Conservation (phyloP, 2,888 invertebrate genomes). For the Scaptomyza reducta region DNA sequence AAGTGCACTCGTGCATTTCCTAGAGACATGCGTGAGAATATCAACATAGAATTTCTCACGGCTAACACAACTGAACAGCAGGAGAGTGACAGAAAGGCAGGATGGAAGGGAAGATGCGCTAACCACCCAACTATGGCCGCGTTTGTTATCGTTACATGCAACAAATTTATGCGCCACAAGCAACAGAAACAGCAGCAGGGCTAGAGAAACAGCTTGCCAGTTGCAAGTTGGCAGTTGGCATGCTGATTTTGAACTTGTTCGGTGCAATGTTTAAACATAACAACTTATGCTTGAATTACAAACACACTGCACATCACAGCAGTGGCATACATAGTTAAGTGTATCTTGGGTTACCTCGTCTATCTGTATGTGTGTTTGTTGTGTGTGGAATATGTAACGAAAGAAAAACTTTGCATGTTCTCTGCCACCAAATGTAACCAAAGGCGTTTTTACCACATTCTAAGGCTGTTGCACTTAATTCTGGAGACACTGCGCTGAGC, state of each 20-base stretch:
- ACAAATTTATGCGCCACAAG: constrained; percentile 71
- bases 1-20: constrained; percentile 82
- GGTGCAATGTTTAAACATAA: constrained; percentile 37
- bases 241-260: constrained; percentile 65
- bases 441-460: constrained; percentile 47
- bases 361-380: constrained; percentile 14
- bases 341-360: constrained; percentile 27
- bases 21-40: constrained; percentile 83
- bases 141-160: constrained; percentile 49
- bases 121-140: constrained; percentile 32
- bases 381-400: constrained; percentile 50
- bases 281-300: constrained; percentile 60
- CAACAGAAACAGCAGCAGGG: constrained; percentile 16
- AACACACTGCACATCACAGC: constrained; percentile 28
- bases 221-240: constrained; percentile 32
- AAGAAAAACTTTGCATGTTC: constrained; percentile 50
- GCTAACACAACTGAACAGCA: constrained; percentile 28
- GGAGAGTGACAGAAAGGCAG: neutral
- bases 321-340: constrained; percentile 32
- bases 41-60: constrained; percentile 73
- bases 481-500: neutral
- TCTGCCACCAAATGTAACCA: constrained; percentile 40
- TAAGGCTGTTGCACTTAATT: constrained; percentile 51
- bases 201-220: too few relatives aligned
- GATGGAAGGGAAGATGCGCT: constrained; percentile 4